phyloP scores from a whole-genome alignment of 2,888 invertebrate genomes.

The Sinentomon sp. region DNA sequence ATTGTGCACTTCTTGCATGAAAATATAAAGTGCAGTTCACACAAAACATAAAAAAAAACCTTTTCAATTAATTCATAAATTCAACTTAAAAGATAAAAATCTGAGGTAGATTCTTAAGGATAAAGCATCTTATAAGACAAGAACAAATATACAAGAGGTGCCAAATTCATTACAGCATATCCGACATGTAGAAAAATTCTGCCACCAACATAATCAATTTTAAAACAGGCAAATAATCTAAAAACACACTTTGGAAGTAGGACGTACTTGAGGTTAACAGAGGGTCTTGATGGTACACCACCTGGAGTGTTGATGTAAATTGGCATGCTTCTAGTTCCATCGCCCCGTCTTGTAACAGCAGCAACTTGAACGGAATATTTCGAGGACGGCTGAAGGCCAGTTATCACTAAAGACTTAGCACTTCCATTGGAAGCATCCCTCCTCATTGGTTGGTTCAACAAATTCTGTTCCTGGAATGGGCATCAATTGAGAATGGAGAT shows the following conservation, averaged over 20 bases:
- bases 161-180: no score
- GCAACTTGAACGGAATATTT: conserved; percentile 81
- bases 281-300: conserved; percentile 63
- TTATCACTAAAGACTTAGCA: conserved; percentile 45
- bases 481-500: no score
- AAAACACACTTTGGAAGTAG: conserved; percentile 12
- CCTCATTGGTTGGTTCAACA: conserved; percentile 61
- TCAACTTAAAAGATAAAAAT: no score
- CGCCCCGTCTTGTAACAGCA: conserved; percentile 83
- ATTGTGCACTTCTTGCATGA: no score
- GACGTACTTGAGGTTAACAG: conserved; percentile 47
- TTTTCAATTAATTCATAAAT: no score
- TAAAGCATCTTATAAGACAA: no score
- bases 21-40: no score
- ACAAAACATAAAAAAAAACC: no score
- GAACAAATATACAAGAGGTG: no score
- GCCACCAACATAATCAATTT: no score
- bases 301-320: conserved; percentile 71
- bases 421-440: conserved; percentile 58
- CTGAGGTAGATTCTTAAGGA: no score
- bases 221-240: conserved; percentile 6
- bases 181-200: no score
- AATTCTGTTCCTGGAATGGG: conserved; percentile 36
- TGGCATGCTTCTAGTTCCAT: conserved; percentile 70
- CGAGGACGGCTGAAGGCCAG: conserved; percentile 80